Evolutionary conservation across 2,797 vertebrate species (phyloP).

Genomic region (Alfaro cultratus): DNA sequence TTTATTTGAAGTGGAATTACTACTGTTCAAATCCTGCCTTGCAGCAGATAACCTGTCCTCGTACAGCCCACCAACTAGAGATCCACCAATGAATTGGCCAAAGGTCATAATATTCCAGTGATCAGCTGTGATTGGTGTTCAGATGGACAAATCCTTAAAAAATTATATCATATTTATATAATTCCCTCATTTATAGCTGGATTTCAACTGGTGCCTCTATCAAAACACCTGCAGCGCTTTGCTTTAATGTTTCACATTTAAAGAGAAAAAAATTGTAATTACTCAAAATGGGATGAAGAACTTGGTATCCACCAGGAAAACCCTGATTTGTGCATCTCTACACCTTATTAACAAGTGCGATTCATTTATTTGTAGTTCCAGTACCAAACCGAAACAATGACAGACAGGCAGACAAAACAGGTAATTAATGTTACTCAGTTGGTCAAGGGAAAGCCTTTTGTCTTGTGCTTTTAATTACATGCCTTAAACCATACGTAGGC

Average conservation of each 20-base stretch:
- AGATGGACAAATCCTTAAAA: neutral
- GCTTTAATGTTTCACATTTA: neutral
- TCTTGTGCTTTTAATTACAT: slow-evolving; percentile 37
- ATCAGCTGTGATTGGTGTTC: neutral
- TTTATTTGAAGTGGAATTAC: neutral
- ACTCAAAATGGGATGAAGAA: neutral
- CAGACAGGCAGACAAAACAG: neutral
- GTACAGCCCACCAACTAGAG: neutral
- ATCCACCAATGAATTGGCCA: neutral
- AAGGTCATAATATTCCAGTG: neutral
- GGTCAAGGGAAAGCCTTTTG: slow-evolving; percentile 29
- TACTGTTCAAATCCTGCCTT: neutral
- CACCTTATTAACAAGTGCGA: neutral
- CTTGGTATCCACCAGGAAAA: neutral
- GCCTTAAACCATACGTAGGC: slow-evolving; percentile 43
- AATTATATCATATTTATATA: neutral
- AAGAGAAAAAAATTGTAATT: neutral
- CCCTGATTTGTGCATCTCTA: neutral
- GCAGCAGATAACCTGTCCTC: neutral
- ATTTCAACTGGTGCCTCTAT: neutral
- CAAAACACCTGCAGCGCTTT: neutral
- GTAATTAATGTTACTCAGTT: slow-evolving; percentile 29
- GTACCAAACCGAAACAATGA: neutral
- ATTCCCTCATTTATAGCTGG: neutral
- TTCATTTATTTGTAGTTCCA: neutral